Percentiles rank a stretch among this genome's conserved stretches.
Conservation (phyloP, 1,140 invertebrate species). For the Coelopa frigida region DNA sequence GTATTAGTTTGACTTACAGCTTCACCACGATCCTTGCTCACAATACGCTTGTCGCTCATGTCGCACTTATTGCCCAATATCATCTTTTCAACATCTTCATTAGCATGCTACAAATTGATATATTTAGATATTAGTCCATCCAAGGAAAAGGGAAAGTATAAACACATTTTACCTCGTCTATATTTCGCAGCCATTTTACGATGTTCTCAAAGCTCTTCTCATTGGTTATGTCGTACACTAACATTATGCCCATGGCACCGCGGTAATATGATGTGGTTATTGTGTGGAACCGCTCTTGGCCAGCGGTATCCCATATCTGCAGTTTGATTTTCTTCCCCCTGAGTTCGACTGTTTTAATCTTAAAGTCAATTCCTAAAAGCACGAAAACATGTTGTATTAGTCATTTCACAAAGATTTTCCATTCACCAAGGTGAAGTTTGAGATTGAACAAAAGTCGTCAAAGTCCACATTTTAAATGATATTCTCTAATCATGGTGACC, state of each 20-base stretch:
- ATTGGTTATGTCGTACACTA: slow-evolving; percentile 98
- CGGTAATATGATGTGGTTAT: slow-evolving; percentile 97
- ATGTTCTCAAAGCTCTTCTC: slow-evolving; percentile 98
- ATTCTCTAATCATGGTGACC: too few relatives aligned
- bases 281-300: slow-evolving; percentile 92
- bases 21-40: slow-evolving; percentile 83
- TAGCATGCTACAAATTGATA: slow-evolving; percentile 74
- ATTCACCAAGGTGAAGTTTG: too few relatives aligned
- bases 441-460: too few relatives aligned
- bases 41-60: slow-evolving; percentile 94
- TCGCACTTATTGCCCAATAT: slow-evolving; percentile 99
- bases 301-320: slow-evolving; percentile 88
- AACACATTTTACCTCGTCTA: slow-evolving; percentile 68
- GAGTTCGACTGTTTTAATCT: slow-evolving; percentile 96
- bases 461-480: too few relatives aligned
- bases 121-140: slow-evolving; percentile 2
- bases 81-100: slow-evolving; percentile 99
- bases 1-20: slow-evolving; percentile 55
- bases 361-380: slow-evolving; percentile 92
- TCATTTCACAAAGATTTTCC: too few relatives aligned
- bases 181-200: slow-evolving; percentile 96
- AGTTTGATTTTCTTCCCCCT: slow-evolving; percentile 97
- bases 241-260: slow-evolving; percentile 97
- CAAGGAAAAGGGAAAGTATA: not conserved
- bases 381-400: too few relatives aligned